These are phyloP conservation scores for Chironomus tentans DNA, from an alignment of 2,888 invertebrate genomes.

Conservation along the genomic window DNA sequence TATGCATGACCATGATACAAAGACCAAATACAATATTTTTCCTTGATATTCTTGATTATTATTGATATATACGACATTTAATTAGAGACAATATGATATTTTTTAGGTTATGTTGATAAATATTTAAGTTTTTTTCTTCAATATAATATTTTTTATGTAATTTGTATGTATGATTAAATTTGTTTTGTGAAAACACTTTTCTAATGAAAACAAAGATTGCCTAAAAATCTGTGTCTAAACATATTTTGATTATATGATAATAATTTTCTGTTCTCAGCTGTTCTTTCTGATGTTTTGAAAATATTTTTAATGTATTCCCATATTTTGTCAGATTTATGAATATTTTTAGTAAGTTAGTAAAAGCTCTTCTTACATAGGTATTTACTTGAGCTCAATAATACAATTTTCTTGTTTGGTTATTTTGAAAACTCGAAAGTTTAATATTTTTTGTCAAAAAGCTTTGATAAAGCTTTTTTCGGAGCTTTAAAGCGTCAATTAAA, in stretches of 20 bases:
- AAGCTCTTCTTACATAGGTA: conserved; percentile 16
- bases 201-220: neutral
- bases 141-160: neutral
- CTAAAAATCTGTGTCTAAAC: neutral
- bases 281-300: neutral
- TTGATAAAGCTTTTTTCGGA: no score
- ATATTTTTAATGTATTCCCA: neutral
- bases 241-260: neutral
- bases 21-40: conserved; percentile 10
- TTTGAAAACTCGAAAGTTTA: neutral
- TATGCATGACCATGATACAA: conserved; percentile 19
- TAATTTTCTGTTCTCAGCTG: no score
- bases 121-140: no score
- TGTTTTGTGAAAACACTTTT: neutral
- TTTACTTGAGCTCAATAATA: conserved; percentile 14
- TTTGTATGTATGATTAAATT: conserved; percentile 15
- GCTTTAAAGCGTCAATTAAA: no score
- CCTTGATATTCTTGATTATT: neutral
- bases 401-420: neutral
- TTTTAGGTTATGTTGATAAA: neutral
- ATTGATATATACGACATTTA: no score
- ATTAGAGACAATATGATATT: neutral
- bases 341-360: neutral
- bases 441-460: no score
- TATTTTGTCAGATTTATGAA: neutral